Evolutionary conservation across 2,888 invertebrate species (phyloP), one percentile per base, ranked within the genome.

Genomic region (Trisateles emortualis): DNA sequence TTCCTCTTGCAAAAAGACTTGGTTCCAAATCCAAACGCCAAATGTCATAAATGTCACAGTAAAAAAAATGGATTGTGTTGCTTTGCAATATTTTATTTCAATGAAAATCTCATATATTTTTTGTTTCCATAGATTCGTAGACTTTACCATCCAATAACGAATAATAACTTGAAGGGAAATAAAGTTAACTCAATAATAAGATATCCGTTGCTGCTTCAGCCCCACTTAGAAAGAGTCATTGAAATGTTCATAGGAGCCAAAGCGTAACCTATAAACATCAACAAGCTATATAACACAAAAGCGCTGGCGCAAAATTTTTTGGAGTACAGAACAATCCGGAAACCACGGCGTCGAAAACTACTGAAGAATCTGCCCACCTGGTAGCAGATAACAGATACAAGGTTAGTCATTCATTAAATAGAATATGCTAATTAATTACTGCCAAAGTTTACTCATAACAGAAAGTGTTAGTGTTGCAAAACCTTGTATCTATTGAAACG

Each of bases 301-400:
- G 74, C 72, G 45, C 74, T 78, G 71, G 70, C 72, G 65, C 54
- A 66, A 59, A 61, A 59, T 71, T 74, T 40, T 52, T 58, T 59
- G 46, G 67, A 63, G 68, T 61, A 56, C 51, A 69, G 70, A 64
- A 68, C 62, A 66, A 81, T 74, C 59, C 72, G 62, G 64, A 83
- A 85, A 86, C 76, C 83, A 86, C 88, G 87, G 87, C 86, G 83
- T 85, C 87, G 75, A 85, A 84, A 79, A 86, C 82, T 79, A 68
- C 69, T 55, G 83, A 86, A 70, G 85, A 83, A 60, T 72, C 81
- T 78, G 71, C 77, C 70, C 79, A 78, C 68, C 68, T 73, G 74
- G 85, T 85, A 72, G 76, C 81, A 74, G 83, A 86, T 52, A 84
- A 63, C 62, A 76, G 83, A 63, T 86, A 74, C 64, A 89, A 86